Conservation (phyloP, 2,888 invertebrate genomes). For the Penaeus monodon region DNA sequence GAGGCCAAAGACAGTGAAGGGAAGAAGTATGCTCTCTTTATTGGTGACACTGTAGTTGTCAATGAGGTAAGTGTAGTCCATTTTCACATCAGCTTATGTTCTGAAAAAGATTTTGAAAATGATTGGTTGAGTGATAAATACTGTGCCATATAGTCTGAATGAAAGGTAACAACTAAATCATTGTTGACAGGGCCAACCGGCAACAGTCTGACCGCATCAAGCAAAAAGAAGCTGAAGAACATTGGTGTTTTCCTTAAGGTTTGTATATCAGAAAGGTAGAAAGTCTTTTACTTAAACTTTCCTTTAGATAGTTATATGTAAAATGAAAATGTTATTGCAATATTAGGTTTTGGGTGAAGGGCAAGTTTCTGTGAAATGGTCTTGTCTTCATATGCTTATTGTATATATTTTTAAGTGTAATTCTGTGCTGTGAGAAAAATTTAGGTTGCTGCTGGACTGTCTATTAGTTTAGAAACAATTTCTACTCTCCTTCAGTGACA, state of each 20-base stretch:
- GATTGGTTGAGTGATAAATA: not conserved
- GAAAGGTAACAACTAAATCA: not conserved
- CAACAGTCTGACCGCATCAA: constrained; percentile 87
- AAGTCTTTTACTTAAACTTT: not conserved
- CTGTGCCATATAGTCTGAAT: not conserved
- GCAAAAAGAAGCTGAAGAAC: constrained; percentile 93
- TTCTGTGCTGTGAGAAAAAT: too few relatives aligned
- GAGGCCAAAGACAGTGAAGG: constrained; percentile 81
- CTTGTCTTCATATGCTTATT: too few relatives aligned
- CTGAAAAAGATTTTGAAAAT: constrained; percentile 2
- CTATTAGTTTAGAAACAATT: too few relatives aligned
- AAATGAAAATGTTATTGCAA: not conserved
- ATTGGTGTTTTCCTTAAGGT: constrained; percentile 93
- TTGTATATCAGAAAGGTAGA: not conserved
- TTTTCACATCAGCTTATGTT: not conserved
- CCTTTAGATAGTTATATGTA: not conserved
- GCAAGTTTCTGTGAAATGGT: too few relatives aligned
- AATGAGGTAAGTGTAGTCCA: constrained; percentile 77
- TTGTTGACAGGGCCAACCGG: constrained; percentile 77
- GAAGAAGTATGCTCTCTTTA: constrained; percentile 92
- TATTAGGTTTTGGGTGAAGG: too few relatives aligned
- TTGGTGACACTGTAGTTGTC: constrained; percentile 97
- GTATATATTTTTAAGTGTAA: too few relatives aligned
- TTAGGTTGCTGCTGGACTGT: too few relatives aligned
- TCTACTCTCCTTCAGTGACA: too few relatives aligned